Evolutionary conservation across 2,113 vertebrate genomes (phyloP), one percentile per base, ranked within the genome.

Genomic region (Cinclus cinclus): DNA sequence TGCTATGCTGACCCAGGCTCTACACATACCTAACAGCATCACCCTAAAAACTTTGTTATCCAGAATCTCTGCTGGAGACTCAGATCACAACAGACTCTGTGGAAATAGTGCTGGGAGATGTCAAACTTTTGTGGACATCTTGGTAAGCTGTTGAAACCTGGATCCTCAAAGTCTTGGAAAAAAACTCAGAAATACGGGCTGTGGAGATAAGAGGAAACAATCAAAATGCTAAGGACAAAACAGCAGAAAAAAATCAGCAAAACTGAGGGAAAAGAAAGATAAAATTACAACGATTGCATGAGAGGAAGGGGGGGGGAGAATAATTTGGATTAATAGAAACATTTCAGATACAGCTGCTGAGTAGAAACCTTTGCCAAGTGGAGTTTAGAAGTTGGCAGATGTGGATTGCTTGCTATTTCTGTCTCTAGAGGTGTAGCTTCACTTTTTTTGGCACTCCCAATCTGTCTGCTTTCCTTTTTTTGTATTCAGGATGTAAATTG

Each of bases 371-470:
- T 81, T 42, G 33, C 60, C 79, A 75, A 84, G 50, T 8, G 9
- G 46, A 73, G 33, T 64, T 75, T 30, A 80, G 53, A 9, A 65
- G 68, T 2, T 79, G 83, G 58, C 42, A 60, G 70, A 37, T 2
- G 17, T 13, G 22, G 15, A 18, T 30, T 65, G 55, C 31, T 83
- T 0, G 0, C 46, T 74, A 0, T 24, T 56, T 21, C 49, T 53
- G 22, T 47, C 41, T 63, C 89, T 73, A 42, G 62, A 83, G 46
- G 19, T 20, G 8, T 27, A 33, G 37, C 58, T 68, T 64, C 37
- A 53, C 16, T 47, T 44, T 78, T 84, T 83, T 77, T 73, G 68
- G 63, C 63, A 46, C 19, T 77, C 41, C 7, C 15, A 44, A 4
- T 31, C 44, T 27, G 8, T 27, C 37, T 46, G 24, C 14, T 67